A percentile compares a stretch with the other conserved stretches of the same genome.
Evolutionary conservation across 92 coral and sea anemone species (phyloP).

Genomic region (Chrysogorgia sp.): DNA sequence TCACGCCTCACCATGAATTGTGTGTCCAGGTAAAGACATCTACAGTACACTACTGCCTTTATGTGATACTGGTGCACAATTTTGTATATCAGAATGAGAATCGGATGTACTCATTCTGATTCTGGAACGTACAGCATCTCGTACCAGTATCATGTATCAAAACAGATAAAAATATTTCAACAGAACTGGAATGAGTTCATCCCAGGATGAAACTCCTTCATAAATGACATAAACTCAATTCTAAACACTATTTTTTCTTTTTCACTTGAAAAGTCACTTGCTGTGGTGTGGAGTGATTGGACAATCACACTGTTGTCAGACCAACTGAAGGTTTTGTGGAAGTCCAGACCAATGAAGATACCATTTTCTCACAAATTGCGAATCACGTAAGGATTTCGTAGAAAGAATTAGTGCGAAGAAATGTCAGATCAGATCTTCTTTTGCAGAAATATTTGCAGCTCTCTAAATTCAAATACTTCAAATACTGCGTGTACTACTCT

Average conservation of each 20-base stretch:
- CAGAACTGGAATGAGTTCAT: too few species aligned
- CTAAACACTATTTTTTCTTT: too few species aligned
- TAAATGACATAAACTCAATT: too few species aligned
- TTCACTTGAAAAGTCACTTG: slow-evolving; percentile 55
- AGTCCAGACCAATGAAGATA: slow-evolving; percentile 47
- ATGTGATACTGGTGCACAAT: too few species aligned
- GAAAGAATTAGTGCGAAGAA: too few species aligned
- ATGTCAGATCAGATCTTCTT: not conserved
- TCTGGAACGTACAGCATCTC: too few species aligned
- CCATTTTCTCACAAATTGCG: slow-evolving; percentile 23
- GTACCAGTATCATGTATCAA: too few species aligned
- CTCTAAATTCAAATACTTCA: slow-evolving; percentile 4
- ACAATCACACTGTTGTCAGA: slow-evolving; percentile 53
- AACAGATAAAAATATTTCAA: too few species aligned
- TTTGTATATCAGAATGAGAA: too few species aligned
- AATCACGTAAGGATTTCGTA: slow-evolving; percentile 69
- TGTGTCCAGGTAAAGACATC: slow-evolving; percentile 65
- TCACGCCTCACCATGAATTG: slow-evolving; percentile 23
- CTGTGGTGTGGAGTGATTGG: slow-evolving; percentile 79
- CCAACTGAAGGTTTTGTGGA: slow-evolving; percentile 74
- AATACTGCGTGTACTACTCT: not conserved
- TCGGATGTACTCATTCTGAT: too few species aligned
- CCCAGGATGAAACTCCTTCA: too few species aligned
- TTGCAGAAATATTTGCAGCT: not conserved
- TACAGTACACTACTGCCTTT: too few species aligned